Evolutionary conservation across 2,113 vertebrate genomes (phyloP).

Genomic region (Sturnus vulgaris): DNA sequence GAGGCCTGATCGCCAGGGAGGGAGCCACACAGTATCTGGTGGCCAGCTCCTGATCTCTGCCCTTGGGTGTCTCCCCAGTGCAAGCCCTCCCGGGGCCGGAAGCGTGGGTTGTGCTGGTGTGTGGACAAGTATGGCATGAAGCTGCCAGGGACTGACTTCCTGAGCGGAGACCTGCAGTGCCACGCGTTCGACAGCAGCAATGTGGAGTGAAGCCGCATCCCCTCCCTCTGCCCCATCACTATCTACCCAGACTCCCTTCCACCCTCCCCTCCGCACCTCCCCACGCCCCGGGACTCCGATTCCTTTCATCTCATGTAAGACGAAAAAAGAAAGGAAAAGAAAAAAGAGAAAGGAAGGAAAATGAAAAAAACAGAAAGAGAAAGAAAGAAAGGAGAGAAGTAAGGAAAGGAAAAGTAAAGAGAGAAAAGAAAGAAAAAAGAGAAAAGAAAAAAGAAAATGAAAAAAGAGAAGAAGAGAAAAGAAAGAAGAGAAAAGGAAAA

Average conservation of each 20-base stretch:
- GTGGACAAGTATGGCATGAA: slow-evolving; percentile 97
- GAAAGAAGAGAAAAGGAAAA: not conserved
- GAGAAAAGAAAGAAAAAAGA: not conserved
- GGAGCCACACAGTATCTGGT: accelerated
- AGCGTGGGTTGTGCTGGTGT: slow-evolving; percentile 96
- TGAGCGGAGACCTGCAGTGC: slow-evolving; percentile 91
- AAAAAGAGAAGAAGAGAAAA: not conserved
- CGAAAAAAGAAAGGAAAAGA: slow-evolving; percentile 59
- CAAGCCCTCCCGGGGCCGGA: slow-evolving; percentile 95
- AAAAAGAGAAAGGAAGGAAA: slow-evolving; percentile 26
- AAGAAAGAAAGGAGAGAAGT: not conserved
- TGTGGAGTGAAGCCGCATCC: slow-evolving; percentile 82
- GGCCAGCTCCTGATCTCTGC: not conserved
- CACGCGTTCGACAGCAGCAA: slow-evolving; percentile 93
- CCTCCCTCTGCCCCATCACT: slow-evolving; percentile 67
- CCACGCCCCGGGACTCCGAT: slow-evolving; percentile 64
- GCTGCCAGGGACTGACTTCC: slow-evolving; percentile 91
- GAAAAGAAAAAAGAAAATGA: not conserved
- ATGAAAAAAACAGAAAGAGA: not conserved
- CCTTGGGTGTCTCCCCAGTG: slow-evolving; percentile 76
- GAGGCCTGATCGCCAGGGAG: not conserved
- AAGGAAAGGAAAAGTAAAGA: not conserved
- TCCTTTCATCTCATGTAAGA: slow-evolving; percentile 80
- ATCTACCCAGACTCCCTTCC: slow-evolving; percentile 56
- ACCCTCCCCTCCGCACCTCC: slow-evolving; percentile 73